Evolutionary conservation across 2,113 vertebrate genomes (phyloP).

Genomic region (Ictalurus furcatus): DNA sequence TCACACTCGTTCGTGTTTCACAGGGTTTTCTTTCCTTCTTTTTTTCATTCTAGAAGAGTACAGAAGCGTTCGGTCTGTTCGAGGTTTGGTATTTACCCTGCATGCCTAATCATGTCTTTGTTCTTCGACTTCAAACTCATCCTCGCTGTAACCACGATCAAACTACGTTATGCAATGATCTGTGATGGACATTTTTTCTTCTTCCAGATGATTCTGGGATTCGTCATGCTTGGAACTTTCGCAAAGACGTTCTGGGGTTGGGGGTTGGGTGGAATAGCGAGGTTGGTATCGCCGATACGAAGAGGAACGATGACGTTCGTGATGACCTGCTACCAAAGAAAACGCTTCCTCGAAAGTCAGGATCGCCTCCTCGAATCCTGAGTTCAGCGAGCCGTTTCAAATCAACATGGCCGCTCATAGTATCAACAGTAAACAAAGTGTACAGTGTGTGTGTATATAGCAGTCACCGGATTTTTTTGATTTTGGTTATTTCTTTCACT

Average conservation of each 20-base stretch:
- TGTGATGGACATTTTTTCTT: background rate
- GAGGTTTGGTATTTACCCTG: background rate
- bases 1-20: background rate
- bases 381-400: background rate
- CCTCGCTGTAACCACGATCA: background rate
- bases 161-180: background rate
- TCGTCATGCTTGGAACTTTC: background rate
- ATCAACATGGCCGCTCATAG: background rate
- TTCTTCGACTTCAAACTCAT: background rate
- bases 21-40: background rate
- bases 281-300: background rate
- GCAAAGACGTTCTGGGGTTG: no score
- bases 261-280: no score
- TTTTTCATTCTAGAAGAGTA: background rate
- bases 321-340: background rate
- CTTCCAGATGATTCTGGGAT: background rate
- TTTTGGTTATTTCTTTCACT: background rate
- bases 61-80: background rate
- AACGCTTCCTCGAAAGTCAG: no score
- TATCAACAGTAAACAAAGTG: background rate
- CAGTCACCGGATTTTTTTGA: background rate
- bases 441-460: background rate
- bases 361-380: background rate
- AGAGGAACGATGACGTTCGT: background rate
- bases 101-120: background rate